Evolutionary conservation across 2,113 vertebrate genomes (phyloP).

Genomic region (Brachyhypopomus occidentalis): DNA sequence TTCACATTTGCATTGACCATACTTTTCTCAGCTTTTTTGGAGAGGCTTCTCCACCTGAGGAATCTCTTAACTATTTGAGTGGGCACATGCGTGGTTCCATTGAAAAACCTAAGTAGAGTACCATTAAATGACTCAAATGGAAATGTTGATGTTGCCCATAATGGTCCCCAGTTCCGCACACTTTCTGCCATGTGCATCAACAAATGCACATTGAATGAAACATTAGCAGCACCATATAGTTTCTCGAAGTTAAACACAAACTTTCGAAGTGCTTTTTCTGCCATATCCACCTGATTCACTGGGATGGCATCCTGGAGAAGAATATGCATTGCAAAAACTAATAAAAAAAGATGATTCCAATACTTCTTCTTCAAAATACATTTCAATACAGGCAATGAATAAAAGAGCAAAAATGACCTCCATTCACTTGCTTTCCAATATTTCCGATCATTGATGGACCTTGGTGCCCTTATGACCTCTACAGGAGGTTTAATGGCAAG

Average conservation of each 20-base stretch:
- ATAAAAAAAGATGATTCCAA: conserved; percentile 43
- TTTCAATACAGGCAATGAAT: conserved; percentile 37
- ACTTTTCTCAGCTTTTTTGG: too few species aligned
- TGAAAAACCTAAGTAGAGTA: too few species aligned
- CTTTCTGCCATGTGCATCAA: conserved; percentile 40
- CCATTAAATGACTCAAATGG: too few species aligned
- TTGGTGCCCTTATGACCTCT: conserved; percentile 21
- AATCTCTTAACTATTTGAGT: too few species aligned
- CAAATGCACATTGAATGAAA: conserved; percentile 47
- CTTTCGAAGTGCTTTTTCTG: conserved; percentile 44
- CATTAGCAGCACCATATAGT: conserved; percentile 34
- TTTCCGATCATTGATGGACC: conserved; percentile 7
- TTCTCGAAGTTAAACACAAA: conserved; percentile 44
- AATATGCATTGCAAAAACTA: too few species aligned
- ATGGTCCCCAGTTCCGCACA: too few species aligned
- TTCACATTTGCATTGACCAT: too few species aligned
- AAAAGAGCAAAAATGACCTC: conserved; percentile 33
- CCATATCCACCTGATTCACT: conserved; percentile 16
- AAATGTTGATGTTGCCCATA: conserved; percentile 48
- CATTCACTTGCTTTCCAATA: conserved; percentile 21
- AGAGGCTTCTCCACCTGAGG: too few species aligned
- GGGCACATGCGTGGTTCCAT: too few species aligned
- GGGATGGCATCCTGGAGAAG: conserved; percentile 35
- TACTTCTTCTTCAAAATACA: conserved; percentile 32
- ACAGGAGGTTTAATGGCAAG: too few species aligned